phyloP scores from a whole-genome alignment of 2,797 vertebrate species.

The Acanthurus leucopareius region DNA sequence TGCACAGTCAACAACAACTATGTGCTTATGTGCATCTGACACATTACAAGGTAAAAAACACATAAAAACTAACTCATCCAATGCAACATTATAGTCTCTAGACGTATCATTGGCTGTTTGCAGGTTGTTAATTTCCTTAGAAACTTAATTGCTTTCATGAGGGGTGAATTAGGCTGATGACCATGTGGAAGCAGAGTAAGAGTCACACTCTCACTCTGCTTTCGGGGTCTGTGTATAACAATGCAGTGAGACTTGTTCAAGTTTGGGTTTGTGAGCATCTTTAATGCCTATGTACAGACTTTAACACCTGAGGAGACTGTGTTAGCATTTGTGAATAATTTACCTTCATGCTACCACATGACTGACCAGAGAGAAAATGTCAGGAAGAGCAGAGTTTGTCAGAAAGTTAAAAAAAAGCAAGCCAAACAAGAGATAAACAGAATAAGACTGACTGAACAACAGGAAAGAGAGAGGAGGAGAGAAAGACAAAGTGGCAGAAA shows the following conservation, averaged over 20 bases:
- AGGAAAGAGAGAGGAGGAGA: background rate
- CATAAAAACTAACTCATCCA: background rate
- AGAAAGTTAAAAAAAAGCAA: background rate
- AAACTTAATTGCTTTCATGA: slow-evolving; percentile 1
- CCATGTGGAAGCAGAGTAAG: background rate
- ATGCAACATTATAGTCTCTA: background rate
- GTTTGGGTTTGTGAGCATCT: background rate
- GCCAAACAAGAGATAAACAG: background rate
- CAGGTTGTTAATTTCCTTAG: background rate
- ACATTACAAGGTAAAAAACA: background rate
- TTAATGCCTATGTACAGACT: background rate
- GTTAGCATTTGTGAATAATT: slow-evolving; percentile 12
- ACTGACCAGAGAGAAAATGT: background rate
- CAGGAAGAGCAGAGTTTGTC: background rate
- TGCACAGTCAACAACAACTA: background rate
- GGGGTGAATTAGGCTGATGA: background rate
- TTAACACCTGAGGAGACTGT: background rate
- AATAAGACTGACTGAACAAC: background rate
- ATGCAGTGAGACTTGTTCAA: background rate
- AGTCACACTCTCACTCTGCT: background rate
- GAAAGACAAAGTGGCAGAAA: background rate
- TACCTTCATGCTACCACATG: background rate
- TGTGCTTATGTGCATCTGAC: background rate
- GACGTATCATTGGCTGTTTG: background rate
- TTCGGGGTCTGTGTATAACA: background rate